Conservation (phyloP, 2,888 invertebrate species). For the Pseudococcus longispinus region DNA sequence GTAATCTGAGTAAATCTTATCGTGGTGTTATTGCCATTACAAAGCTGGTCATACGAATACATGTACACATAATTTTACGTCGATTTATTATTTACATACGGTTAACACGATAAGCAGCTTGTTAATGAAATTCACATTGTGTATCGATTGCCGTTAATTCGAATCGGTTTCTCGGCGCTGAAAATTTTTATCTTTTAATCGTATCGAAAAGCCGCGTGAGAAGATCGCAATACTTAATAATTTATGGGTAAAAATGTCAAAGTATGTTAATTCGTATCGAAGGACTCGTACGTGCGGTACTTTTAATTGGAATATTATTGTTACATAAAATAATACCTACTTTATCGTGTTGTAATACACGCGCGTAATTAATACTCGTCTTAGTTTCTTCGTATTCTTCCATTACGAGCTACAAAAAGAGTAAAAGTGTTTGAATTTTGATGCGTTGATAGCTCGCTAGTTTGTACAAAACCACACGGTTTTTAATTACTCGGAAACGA, state of each 20-base stretch:
- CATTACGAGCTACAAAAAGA: neutral
- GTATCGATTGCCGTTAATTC: conserved; percentile 5
- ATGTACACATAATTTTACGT: neutral
- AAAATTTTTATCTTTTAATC: conserved; percentile 24
- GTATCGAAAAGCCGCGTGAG: conserved; percentile 16
- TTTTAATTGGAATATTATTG: conserved; percentile 32
- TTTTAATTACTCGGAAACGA: conserved; percentile 18
- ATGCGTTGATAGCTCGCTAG: too few relatives aligned
- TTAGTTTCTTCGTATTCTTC: neutral
- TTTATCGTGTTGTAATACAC: neutral
- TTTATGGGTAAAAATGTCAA: conserved; percentile 8
- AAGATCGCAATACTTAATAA: neutral
- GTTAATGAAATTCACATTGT: conserved; percentile 28
- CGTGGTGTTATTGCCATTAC: neutral
- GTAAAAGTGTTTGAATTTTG: conserved; percentile 15
- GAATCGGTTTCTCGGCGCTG: neutral
- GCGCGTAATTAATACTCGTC: neutral
- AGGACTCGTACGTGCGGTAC: neutral
- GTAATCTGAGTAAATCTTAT: neutral
- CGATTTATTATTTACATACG: neutral
- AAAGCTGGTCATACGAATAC: neutral
- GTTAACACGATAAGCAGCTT: conserved; percentile 8
- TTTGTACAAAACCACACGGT: neutral
- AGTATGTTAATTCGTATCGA: conserved; percentile 25
- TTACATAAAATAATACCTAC: conserved; percentile 15